Conservation (phyloP, 2,113 vertebrate genomes). For the Amphiprion percula region DNA sequence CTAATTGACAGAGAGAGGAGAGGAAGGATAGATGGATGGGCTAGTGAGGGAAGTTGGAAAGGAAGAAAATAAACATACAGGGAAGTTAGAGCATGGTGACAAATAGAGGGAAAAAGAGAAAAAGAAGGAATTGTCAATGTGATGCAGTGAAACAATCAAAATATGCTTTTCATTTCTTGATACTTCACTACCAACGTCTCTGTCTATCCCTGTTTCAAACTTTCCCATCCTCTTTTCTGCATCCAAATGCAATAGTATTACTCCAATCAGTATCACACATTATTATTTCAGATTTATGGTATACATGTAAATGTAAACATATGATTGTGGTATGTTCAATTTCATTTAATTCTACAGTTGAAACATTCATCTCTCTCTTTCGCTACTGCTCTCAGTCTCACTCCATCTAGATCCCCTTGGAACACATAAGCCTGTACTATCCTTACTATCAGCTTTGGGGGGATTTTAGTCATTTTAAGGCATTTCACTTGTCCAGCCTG, state of each 20-base stretch:
- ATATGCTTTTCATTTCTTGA: slow-evolving; percentile 76
- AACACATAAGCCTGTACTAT: slow-evolving; percentile 76
- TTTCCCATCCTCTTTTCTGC: background rate
- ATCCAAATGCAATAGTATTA: background rate
- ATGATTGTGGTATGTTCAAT: slow-evolving; percentile 13
- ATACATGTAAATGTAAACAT: background rate
- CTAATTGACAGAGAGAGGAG: slow-evolving; percentile 75
- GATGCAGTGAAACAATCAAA: slow-evolving; percentile 70
- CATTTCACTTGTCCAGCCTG: slow-evolving; percentile 70
- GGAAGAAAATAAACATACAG: slow-evolving; percentile 78
- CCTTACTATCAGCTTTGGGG: slow-evolving; percentile 74
- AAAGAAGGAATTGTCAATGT: slow-evolving; percentile 38
- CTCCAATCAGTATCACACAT: background rate
- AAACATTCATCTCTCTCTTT: background rate
- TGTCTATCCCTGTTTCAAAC: slow-evolving; percentile 10
- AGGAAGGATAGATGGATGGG: slow-evolving; percentile 65
- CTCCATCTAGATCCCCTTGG: slow-evolving; percentile 65
- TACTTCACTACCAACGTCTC: slow-evolving; percentile 40
- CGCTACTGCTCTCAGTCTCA: slow-evolving; percentile 22
- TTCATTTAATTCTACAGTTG: slow-evolving; percentile 30
- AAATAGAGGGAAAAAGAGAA: slow-evolving; percentile 47
- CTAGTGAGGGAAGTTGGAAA: slow-evolving; percentile 65
- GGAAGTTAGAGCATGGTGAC: slow-evolving; percentile 62
- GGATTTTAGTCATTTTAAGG: slow-evolving; percentile 77
- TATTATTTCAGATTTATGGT: background rate